These are phyloP conservation scores for Papilio polytes DNA, from an alignment of 1,140 invertebrate species.

Conservation along the genomic window DNA sequence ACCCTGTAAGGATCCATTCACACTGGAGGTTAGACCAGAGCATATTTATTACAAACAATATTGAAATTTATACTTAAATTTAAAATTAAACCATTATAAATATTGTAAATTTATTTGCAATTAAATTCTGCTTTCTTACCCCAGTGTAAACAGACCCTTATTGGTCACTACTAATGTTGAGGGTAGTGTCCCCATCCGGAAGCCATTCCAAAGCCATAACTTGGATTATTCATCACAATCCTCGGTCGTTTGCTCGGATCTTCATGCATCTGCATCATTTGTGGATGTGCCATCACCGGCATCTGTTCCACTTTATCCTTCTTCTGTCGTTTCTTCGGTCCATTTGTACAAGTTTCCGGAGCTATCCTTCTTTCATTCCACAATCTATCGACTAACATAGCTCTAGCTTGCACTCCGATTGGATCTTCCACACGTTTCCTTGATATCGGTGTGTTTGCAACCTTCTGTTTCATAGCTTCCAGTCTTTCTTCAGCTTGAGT, in stretches of 20 bases:
- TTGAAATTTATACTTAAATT: no score
- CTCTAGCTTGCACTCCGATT: conserved; percentile 54
- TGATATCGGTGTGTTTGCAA: conserved; percentile 65
- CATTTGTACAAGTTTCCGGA: conserved; percentile 51
- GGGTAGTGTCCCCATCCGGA: conserved; percentile 70
- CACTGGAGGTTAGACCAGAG: no score
- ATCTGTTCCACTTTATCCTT: conserved; percentile 60
- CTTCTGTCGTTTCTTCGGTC: conserved; percentile 63
- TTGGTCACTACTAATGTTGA: conserved; percentile 53
- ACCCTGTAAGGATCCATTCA: neutral
- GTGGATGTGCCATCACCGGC: conserved; percentile 44
- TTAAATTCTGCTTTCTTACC: no score
- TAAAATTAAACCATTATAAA: no score
- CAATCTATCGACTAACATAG: conserved; percentile 59
- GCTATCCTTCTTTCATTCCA: conserved; percentile 67
- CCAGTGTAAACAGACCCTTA: neutral
- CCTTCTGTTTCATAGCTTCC: conserved; percentile 75
- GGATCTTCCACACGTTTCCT: conserved; percentile 63
- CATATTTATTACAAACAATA: no score
- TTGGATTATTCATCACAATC: conserved; percentile 60
- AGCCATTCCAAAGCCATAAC: conserved; percentile 59
- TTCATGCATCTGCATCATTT: conserved; percentile 52
- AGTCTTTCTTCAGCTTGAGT: conserved; percentile 68
- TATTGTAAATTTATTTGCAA: no score
- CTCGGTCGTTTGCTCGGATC: conserved; percentile 59